A percentile compares a stretch with the other conserved stretches of the same genome.
Conservation (phyloP, 2,888 invertebrate species). For the Leptopterna dolabrata region DNA sequence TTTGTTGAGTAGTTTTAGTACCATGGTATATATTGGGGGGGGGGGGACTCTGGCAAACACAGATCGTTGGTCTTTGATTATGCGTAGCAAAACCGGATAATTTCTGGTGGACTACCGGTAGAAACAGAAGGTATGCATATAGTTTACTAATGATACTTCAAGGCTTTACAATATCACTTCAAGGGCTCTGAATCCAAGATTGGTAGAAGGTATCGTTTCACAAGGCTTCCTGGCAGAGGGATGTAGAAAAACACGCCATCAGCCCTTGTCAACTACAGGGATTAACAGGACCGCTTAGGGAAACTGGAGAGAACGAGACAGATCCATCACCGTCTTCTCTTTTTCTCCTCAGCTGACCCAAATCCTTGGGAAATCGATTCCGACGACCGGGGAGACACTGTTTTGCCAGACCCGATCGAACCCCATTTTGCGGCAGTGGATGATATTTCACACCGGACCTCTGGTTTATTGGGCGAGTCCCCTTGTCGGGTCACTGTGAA, state of each 20-base stretch:
- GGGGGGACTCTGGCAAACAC: no score
- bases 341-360: not conserved
- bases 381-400: not conserved
- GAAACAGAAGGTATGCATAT: no score
- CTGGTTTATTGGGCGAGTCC: not conserved
- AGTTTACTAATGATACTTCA: no score
- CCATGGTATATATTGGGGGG: no score
- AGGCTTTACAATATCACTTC: no score
- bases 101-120: no score
- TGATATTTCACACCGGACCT: not conserved
- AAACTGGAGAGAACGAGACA: not conserved
- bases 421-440: not conserved
- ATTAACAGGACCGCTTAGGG: not conserved
- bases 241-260: not conserved
- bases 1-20: no score
- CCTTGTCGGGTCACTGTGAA: not conserved
- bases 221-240: not conserved
- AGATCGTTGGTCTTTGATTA: no score
- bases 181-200: no score
- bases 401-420: not conserved
- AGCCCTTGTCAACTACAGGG: not conserved
- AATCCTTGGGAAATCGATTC: not conserved
- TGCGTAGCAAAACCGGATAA: no score
- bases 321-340: not conserved
- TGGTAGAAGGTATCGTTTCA: no score